phyloP scores from a whole-genome alignment of 92 coral and sea anemone genomes.

The Zoanthus sansibaricus region DNA sequence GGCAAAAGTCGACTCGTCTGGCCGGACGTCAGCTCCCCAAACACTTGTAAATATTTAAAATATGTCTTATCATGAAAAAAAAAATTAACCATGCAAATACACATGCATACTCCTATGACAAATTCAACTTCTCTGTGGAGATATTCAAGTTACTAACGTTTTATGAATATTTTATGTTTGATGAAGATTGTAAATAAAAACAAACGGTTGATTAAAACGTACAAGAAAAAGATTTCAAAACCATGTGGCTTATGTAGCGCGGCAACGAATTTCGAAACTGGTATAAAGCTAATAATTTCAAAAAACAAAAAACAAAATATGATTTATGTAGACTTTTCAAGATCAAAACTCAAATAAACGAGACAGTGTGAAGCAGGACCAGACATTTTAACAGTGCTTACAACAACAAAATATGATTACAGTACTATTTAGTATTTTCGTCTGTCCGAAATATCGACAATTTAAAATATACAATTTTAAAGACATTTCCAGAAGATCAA shows the following conservation, averaged over 20 bases:
- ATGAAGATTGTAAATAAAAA: conserved; percentile 1
- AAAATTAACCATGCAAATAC: too few relatives aligned
- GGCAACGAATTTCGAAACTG: not conserved
- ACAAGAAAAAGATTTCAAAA: not conserved
- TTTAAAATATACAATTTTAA: too few relatives aligned
- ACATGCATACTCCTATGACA: not conserved
- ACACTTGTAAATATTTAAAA: too few relatives aligned
- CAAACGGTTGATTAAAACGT: not conserved
- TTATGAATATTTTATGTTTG: not conserved
- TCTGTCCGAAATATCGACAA: too few relatives aligned
- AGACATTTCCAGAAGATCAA: not conserved
- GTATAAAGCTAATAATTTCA: not conserved
- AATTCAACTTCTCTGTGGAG: not conserved
- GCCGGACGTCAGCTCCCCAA: too few relatives aligned
- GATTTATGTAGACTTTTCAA: not conserved
- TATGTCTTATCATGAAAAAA: too few relatives aligned
- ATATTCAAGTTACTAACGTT: not conserved
- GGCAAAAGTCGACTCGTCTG: too few relatives aligned
- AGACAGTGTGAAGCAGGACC: not conserved
- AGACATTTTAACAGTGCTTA: too few relatives aligned
- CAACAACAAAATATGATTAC: not conserved
- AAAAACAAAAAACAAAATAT: not conserved
- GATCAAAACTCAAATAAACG: not conserved
- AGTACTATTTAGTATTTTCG: not conserved
- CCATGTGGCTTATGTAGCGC: not conserved